Evolutionary conservation across 2,797 vertebrate species (phyloP).

Genomic region (Pseudochaenichthys georgianus): DNA sequence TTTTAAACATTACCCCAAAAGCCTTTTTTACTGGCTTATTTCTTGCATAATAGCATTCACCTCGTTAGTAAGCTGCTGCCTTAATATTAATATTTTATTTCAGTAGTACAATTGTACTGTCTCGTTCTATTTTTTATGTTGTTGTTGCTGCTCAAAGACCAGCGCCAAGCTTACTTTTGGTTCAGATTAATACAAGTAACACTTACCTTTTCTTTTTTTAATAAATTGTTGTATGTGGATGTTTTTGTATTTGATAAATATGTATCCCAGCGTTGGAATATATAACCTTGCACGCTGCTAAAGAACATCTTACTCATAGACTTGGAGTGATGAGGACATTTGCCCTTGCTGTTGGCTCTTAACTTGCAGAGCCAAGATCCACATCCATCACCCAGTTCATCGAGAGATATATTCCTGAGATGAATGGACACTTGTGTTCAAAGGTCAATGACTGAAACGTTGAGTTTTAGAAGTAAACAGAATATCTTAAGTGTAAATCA

Average conservation of each 20-base stretch:
- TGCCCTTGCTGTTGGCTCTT: conserved; percentile 1
- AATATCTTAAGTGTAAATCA: conserved; percentile 1
- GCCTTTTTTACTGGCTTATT: background rate
- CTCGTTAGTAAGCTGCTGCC: background rate
- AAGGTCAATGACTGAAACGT: conserved; percentile 37
- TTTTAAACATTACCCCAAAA: background rate
- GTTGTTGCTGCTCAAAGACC: background rate
- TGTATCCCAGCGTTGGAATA: background rate
- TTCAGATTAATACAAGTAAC: background rate
- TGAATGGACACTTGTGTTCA: conserved; percentile 17
- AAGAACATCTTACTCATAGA: background rate
- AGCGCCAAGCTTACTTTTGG: background rate
- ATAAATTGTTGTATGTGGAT: background rate
- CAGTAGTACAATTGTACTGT: background rate
- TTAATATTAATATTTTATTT: background rate
- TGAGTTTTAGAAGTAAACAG: conserved; percentile 13
- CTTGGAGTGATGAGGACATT: background rate
- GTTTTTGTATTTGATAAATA: background rate
- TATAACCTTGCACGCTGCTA: background rate
- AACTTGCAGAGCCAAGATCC: conserved; percentile 12
- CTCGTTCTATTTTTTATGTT: background rate
- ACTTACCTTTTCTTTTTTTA: background rate
- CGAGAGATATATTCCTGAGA: conserved; percentile 27
- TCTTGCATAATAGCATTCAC: background rate
- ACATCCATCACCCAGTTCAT: conserved; percentile 22